Evolutionary conservation across 64 coral and sea anemone genomes (phyloP).

Genomic region (Catalaphyllia jardinei): DNA sequence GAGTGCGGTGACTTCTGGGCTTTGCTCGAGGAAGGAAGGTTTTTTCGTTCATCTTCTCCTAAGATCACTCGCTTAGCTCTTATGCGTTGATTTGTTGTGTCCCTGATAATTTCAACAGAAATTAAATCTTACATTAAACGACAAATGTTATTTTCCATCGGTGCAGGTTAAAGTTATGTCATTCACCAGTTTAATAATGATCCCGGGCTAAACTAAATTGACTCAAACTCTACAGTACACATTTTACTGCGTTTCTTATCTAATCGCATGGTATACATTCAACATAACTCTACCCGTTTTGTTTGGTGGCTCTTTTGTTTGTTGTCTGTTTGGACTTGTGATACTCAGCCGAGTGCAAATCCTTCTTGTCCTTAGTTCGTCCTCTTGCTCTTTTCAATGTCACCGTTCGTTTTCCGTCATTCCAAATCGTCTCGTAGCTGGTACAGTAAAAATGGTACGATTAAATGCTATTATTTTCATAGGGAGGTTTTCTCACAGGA

Average conservation of each 20-base stretch:
- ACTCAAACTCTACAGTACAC: no score
- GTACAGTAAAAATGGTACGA: neutral
- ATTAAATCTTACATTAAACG: neutral
- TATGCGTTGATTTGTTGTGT: neutral
- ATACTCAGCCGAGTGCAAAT: neutral
- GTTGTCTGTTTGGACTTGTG: neutral
- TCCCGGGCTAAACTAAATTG: no score
- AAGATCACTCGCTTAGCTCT: conserved; percentile 37
- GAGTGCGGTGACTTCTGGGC: conserved; percentile 61
- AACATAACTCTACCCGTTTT: neutral
- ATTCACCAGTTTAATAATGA: no score
- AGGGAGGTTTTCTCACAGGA: neutral
- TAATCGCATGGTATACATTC: no score
- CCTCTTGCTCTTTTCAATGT: conserved; percentile 4
- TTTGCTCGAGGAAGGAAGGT: conserved; percentile 1
- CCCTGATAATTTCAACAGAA: neutral
- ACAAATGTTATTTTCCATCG: no score
- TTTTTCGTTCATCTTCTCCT: conserved; percentile 33
- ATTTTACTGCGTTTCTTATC: no score
- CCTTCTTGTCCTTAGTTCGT: neutral
- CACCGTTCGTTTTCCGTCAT: neutral
- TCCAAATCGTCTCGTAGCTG: conserved; percentile 19
- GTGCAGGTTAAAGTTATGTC: no score
- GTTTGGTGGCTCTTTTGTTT: neutral
- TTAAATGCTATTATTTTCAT: neutral